Evolutionary conservation across 2,113 vertebrate species (phyloP).

Genomic region (Centropristis striata): DNA sequence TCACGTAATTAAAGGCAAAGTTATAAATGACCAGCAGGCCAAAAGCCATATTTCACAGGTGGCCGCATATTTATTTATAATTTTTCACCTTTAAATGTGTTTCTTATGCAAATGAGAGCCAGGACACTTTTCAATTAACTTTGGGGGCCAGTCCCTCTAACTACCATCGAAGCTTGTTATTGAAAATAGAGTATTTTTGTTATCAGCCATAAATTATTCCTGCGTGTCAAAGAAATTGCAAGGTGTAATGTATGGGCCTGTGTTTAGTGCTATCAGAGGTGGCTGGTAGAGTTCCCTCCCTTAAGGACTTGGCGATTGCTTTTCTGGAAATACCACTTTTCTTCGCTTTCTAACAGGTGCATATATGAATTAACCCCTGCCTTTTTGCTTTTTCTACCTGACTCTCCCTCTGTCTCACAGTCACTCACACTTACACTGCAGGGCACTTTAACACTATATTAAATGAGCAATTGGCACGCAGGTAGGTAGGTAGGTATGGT

Average conservation of each 20-base stretch:
- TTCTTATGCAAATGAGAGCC: conserved; percentile 86
- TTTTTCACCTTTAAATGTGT: conserved; percentile 86
- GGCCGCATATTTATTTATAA: conserved; percentile 85
- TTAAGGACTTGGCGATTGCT: conserved; percentile 68
- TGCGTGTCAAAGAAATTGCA: conserved; percentile 72
- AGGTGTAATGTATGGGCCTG: conserved; percentile 64
- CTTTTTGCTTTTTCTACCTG: conserved; percentile 23
- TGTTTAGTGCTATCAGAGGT: conserved; percentile 51
- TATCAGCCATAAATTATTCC: conserved; percentile 79
- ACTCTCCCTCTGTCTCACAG: conserved; percentile 13
- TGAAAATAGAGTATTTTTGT: conserved; percentile 81
- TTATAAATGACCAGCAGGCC: conserved; percentile 86
- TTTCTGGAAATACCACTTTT: conserved; percentile 52
- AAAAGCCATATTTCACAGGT: conserved; percentile 86
- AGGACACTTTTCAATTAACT: conserved; percentile 86
- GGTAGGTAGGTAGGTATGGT: conserved; percentile 66
- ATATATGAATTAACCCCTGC: conserved; percentile 30
- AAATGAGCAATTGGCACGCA: conserved; percentile 70
- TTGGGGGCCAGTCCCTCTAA: conserved; percentile 79
- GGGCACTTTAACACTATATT: conserved; percentile 70
- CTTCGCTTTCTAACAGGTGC: conserved; percentile 21
- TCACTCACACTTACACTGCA: conserved; percentile 38
- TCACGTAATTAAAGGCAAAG: conserved; percentile 86
- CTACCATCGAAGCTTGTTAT: conserved; percentile 77
- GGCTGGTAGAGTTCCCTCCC: conserved; percentile 48